A percentile compares a stretch with the other conserved stretches of the same genome.
These are phyloP conservation scores for Falco naumanni DNA, from an alignment of 2,797 vertebrate genomes.

Conservation along the genomic window DNA sequence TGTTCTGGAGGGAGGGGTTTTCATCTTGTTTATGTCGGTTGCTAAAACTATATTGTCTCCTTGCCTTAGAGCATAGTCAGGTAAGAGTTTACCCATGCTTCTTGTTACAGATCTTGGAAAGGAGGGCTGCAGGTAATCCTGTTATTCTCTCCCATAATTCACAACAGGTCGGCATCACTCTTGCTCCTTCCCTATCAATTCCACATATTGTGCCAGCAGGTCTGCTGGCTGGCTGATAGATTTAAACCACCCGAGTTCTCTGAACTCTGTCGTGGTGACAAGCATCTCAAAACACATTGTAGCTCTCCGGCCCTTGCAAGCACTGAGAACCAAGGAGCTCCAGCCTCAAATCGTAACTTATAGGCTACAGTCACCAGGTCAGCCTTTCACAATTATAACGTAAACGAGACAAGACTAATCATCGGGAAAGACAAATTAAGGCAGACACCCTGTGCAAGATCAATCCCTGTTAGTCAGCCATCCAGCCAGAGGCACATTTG, in stretches of 20 bases:
- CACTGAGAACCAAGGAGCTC: background rate
- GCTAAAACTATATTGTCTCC: background rate
- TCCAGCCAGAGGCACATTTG: background rate
- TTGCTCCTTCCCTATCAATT: background rate
- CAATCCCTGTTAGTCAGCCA: constrained; percentile 12
- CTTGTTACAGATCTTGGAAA: background rate
- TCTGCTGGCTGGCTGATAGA: background rate
- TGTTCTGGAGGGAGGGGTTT: background rate
- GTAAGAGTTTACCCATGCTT: background rate
- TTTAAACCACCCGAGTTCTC: background rate
- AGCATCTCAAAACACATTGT: background rate
- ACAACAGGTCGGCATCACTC: background rate
- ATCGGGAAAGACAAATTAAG: constrained; percentile 23
- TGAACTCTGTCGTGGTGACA: background rate
- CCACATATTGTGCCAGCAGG: background rate
- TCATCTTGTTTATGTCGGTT: background rate
- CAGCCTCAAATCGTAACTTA: background rate
- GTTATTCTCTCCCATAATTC: background rate
- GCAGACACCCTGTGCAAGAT: background rate
- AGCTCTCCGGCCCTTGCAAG: background rate
- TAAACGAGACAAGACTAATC: constrained; percentile 23
- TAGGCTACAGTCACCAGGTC: background rate
- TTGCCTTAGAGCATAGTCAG: background rate
- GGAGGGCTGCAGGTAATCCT: background rate
- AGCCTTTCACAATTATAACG: background rate